Percentiles rank a stretch among this genome's conserved stretches.
Conservation (phyloP, 2,888 invertebrate genomes). For the Baronia brevicornis region DNA sequence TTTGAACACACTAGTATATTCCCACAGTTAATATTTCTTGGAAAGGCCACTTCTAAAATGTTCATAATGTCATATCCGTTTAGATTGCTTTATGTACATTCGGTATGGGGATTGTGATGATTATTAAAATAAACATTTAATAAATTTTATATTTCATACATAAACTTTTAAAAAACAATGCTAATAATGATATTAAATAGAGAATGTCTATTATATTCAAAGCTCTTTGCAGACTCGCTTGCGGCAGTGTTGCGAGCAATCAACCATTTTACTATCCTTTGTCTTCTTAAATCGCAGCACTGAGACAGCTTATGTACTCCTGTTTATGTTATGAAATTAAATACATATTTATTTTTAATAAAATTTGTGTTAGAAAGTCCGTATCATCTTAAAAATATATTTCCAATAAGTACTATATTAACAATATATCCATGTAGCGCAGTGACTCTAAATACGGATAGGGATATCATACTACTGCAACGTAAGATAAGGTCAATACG, state of each 20-base stretch:
- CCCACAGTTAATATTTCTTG: no score
- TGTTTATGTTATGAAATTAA: constrained; percentile 19
- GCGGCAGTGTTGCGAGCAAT: constrained; percentile 62
- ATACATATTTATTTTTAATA: constrained; percentile 14
- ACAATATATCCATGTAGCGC: no score
- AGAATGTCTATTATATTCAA: constrained; percentile 17
- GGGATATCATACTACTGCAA: no score
- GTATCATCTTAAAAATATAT: no score
- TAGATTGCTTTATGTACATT: no score
- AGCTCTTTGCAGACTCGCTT: constrained; percentile 27
- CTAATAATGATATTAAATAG: constrained; percentile 1
- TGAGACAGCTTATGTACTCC: constrained; percentile 40
- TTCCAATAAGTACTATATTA: no score
- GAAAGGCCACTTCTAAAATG: no score
- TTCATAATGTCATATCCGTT: no score
- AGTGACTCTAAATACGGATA: no score
- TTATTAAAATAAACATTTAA: constrained; percentile 11
- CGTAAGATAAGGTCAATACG: no score
- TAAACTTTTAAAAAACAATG: background rate
- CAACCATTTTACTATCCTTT: constrained; percentile 71
- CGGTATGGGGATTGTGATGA: no score
- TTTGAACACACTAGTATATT: no score
- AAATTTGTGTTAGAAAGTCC: background rate
- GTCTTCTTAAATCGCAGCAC: constrained; percentile 66
- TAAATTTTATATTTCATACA: background rate